Percentiles rank a stretch among this genome's conserved stretches.
Conservation (phyloP, 2,797 vertebrate species). For the Brachyrhaphis roseni region DNA sequence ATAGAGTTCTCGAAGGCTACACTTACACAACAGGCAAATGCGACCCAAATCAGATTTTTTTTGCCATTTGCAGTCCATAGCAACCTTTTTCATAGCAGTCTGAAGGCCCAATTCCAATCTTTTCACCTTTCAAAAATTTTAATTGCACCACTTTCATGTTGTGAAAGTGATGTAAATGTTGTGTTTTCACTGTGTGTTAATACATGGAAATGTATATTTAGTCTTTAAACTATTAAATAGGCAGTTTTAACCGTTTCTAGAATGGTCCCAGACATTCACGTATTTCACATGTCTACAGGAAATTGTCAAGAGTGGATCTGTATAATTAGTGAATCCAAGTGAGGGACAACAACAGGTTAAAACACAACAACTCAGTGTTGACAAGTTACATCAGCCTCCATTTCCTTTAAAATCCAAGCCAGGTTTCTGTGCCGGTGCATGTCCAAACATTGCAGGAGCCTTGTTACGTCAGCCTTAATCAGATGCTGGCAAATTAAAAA, state of each 20-base stretch:
- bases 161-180: no score
- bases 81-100: background rate
- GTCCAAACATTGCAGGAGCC: constrained; percentile 10
- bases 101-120: background rate
- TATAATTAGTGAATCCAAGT: constrained; percentile 1
- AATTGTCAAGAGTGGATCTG: background rate
- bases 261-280: background rate
- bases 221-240: background rate
- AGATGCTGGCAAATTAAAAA: constrained; percentile 15
- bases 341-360: no score
- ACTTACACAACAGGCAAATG: background rate
- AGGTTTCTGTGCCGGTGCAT: background rate
- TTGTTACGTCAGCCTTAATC: constrained; percentile 16
- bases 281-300: background rate
- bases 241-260: background rate
- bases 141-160: no score
- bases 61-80: background rate
- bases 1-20: background rate
- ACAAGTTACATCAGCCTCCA: constrained; percentile 11
- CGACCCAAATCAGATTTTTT: background rate
- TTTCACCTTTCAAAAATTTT: background rate
- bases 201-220: background rate
- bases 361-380: background rate
- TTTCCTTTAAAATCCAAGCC: constrained; percentile 10
- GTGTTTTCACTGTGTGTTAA: background rate